Evolutionary conservation across 2,888 invertebrate species (phyloP), one percentile per base, ranked within the genome.

Genomic region (Nudaria mundana): DNA sequence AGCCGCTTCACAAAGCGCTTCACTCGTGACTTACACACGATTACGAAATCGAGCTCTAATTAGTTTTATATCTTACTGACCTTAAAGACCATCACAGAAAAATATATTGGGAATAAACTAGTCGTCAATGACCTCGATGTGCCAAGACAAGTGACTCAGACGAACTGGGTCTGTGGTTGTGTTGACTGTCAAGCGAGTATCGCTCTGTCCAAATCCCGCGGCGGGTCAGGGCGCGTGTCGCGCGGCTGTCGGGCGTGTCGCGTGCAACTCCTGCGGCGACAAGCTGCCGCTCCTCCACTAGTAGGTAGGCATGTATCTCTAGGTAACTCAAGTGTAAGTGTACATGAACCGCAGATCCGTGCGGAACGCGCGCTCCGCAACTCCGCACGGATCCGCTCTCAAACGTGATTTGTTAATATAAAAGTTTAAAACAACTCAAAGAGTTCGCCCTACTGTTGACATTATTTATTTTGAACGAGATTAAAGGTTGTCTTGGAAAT

Each of bases 371-470:
- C 20, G 32, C 20, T 13, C 5, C 14, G 24, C 11, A 12, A n/a
- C 24, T 10, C 2, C 10, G 28, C 6, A 48, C 15, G 37, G n/a
- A 13, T 5, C 23, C 24, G 18, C 30, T n/a, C 37, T 35, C 30
- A 56, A 67, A 77, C 64, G 76, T 68, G 72, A 81, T 84, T 83
- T 84, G 84, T 86, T 85, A 80, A 70, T 76, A 59, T 57, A 65
- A 76, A 80, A 76, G 74, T 71, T 79, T 80, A 71, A 76, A 76
- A 74, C 66, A 76, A 84, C 85, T 85, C 85, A 66, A 84, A 85
- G 84, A 85, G 85, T 86, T 80, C 78, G 79, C 83, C 81, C 80
- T 81, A 81, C 79, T 86, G 86, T 87, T 87, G 81, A 84, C 70
- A 77, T 74, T 66, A 73, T 77, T 85, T 82, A 82, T 84, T 86